These are phyloP conservation scores for Astropecten irregularis DNA, from an alignment of 53 echinoderm and acorn worm species.

Conservation along the genomic window DNA sequence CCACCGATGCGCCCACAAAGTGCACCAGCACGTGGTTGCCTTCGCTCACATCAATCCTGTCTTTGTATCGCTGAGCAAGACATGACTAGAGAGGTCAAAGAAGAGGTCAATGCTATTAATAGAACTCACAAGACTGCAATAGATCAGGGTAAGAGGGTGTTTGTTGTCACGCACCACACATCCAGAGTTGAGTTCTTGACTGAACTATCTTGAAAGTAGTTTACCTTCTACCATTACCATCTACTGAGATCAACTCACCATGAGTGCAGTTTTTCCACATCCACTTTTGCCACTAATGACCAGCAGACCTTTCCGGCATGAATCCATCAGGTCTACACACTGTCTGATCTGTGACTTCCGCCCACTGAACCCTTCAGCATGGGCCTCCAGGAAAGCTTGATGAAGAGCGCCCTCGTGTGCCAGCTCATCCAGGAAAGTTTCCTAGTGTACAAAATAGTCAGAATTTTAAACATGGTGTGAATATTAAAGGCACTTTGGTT, in stretches of 20 bases:
- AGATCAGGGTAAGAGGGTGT: too few relatives aligned
- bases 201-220: too few relatives aligned
- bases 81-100: constrained; percentile 13
- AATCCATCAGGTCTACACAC: constrained; percentile 66
- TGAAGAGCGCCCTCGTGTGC: constrained; percentile 70
- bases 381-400: constrained; percentile 74
- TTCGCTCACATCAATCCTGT: constrained; percentile 7
- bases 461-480: too few relatives aligned
- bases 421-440: constrained; percentile 72
- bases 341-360: constrained; percentile 78
- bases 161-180: too few relatives aligned
- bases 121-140: too few relatives aligned
- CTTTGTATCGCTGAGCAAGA: constrained; percentile 45
- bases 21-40: constrained; percentile 59
- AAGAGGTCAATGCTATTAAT: neutral
- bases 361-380: constrained; percentile 73
- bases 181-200: too few relatives aligned
- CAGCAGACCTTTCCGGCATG: constrained; percentile 55
- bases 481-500: too few relatives aligned
- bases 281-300: constrained; percentile 86
- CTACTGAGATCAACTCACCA: too few relatives aligned
- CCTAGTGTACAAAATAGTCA: constrained; percentile 49
- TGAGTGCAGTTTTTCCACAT: constrained; percentile 91
- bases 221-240: too few relatives aligned
- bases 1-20: constrained; percentile 91